Conservation (phyloP, 2,797 vertebrate genomes). For the Phoxinus dragarum region DNA sequence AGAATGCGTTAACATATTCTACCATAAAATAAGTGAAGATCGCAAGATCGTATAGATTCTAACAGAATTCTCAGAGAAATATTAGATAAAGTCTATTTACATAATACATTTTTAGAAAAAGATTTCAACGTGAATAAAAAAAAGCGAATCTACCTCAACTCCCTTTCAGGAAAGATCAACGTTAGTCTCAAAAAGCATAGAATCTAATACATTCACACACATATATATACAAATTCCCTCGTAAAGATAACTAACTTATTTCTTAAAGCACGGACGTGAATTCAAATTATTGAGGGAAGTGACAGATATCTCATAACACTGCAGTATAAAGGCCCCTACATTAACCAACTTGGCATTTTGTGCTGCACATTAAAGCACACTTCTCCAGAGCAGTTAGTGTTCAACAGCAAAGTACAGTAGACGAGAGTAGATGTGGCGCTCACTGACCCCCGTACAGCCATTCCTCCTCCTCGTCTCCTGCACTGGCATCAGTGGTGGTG, state of each 20-base stretch:
- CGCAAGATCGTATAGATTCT: background rate
- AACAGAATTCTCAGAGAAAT: background rate
- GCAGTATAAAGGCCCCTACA: background rate
- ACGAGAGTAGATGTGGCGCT: background rate
- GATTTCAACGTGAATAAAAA: background rate
- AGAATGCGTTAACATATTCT: background rate
- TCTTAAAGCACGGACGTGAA: background rate
- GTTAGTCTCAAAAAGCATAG: background rate
- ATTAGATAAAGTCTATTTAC: background rate
- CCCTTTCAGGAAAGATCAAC: background rate
- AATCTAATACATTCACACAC: background rate
- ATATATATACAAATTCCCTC: background rate
- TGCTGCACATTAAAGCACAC: background rate
- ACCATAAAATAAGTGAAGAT: no score
- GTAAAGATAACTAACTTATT: no score
- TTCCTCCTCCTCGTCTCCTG: conserved; percentile 95
- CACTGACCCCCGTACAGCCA: conserved; percentile 93
- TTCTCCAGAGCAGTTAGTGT: background rate
- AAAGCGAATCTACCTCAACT: background rate
- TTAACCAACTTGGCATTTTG: background rate
- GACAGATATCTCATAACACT: background rate
- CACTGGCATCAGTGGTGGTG: conserved; percentile 79
- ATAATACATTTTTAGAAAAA: background rate
- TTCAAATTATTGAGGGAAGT: background rate
- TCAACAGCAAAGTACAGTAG: background rate